Conservation (phyloP, 1,140 invertebrate genomes). For the Aphaenogaster floridana region DNA sequence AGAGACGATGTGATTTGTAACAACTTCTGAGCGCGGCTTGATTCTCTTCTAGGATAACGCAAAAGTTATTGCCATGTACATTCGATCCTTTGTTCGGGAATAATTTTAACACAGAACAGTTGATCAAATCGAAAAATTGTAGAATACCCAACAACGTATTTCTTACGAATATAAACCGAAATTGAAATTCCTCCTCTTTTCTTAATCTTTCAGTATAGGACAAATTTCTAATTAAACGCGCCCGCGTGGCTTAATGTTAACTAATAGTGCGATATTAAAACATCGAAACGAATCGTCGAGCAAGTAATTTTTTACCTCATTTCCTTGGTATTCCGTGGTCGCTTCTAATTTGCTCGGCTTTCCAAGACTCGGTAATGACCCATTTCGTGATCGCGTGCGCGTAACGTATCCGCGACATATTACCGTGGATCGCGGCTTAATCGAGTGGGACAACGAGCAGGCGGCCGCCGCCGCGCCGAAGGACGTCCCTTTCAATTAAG, state of each 20-base stretch:
- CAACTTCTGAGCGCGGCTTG: neutral
- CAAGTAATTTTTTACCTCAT: neutral
- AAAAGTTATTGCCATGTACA: neutral
- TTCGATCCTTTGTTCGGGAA: neutral
- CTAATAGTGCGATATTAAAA: neutral
- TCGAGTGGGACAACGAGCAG: slow-evolving; percentile 71
- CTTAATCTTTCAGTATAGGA: neutral
- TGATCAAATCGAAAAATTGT: neutral
- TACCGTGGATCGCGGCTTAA: slow-evolving; percentile 70
- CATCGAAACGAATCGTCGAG: neutral
- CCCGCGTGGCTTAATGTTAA: neutral
- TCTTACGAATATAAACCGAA: neutral
- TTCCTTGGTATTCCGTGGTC: neutral
- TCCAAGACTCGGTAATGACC: slow-evolving; percentile 25
- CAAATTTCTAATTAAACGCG: neutral
- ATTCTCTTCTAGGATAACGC: neutral
- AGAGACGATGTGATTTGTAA: slow-evolving; percentile 1
- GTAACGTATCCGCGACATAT: slow-evolving; percentile 67
- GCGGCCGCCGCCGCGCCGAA: slow-evolving; percentile 36
- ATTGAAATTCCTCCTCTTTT: neutral
- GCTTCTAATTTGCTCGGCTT: neutral
- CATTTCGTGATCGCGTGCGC: slow-evolving; percentile 40
- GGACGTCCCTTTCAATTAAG: slow-evolving; percentile 79
- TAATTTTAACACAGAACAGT: neutral
- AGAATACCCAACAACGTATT: neutral